Evolutionary conservation across 1,140 invertebrate species (phyloP).

Genomic region (Notospermus geniculatus): DNA sequence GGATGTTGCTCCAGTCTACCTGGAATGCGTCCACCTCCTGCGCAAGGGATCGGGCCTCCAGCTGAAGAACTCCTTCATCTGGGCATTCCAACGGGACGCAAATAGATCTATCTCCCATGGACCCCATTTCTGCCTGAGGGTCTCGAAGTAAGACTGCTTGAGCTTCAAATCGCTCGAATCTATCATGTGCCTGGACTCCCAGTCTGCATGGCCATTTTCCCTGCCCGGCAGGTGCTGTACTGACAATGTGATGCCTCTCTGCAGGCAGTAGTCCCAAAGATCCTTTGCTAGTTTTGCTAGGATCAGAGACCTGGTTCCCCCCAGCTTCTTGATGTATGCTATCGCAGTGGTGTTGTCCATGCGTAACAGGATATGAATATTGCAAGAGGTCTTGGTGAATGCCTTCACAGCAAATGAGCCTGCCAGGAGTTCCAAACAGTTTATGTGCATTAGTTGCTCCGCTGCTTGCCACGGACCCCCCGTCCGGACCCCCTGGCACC

Average conservation of each 20-base stretch:
- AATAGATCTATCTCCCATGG: background rate
- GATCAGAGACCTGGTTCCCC: slow-evolving; percentile 8
- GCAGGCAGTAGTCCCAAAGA: slow-evolving; percentile 10
- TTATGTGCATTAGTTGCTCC: slow-evolving; percentile 15
- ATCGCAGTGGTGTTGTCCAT: background rate
- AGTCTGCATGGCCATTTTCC: slow-evolving; percentile 9
- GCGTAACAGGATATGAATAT: too few species aligned
- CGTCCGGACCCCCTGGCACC: background rate
- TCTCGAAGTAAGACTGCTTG: background rate
- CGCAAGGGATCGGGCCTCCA: background rate
- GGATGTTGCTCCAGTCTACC: too few species aligned
- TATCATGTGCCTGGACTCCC: slow-evolving; percentile 9
- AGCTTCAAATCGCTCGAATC: slow-evolving; percentile 11
- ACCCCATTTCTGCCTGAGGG: background rate
- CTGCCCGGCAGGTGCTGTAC: slow-evolving; percentile 10
- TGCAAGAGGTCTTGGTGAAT: slow-evolving; percentile 15
- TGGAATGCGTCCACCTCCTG: too few species aligned
- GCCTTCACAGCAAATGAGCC: slow-evolving; percentile 5
- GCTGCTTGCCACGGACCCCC: slow-evolving; percentile 11
- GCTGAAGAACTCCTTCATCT: background rate
- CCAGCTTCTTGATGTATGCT: slow-evolving; percentile 9
- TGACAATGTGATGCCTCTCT: slow-evolving; percentile 4
- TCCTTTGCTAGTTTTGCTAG: background rate
- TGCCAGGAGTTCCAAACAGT: slow-evolving; percentile 14
- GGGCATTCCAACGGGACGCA: background rate